phyloP scores from a whole-genome alignment of 2,113 vertebrate genomes.

The Nyctereutes procyonoides region DNA sequence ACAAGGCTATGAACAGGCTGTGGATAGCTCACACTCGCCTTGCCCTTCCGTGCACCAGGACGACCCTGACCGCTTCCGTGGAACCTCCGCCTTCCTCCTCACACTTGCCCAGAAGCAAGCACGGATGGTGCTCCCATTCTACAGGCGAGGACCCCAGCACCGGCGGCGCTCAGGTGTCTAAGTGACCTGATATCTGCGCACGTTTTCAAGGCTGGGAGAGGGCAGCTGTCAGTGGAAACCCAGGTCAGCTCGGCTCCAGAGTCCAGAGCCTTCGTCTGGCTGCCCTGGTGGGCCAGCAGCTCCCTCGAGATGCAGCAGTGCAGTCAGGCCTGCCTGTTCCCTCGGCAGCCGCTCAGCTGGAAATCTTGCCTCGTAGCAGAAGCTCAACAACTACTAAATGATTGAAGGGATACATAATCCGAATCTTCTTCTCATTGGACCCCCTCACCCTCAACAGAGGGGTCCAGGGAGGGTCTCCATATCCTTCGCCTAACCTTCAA shows the following conservation, averaged over 20 bases:
- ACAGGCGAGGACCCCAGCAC: background rate
- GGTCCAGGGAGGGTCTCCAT: background rate
- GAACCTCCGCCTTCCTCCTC: background rate
- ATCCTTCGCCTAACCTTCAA: background rate
- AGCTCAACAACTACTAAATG: background rate
- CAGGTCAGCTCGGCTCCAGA: background rate
- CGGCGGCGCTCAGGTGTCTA: background rate
- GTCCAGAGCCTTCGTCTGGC: background rate
- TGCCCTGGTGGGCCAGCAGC: fast-evolving
- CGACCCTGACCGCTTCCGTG: fast-evolving
- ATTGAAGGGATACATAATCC: background rate
- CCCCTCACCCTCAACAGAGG: background rate
- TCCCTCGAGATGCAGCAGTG: fast-evolving
- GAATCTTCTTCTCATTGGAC: background rate
- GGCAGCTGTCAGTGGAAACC: background rate
- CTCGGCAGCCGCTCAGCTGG: background rate
- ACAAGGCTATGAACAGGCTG: too few species aligned
- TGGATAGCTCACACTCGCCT: background rate
- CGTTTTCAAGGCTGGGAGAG: background rate
- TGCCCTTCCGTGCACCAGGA: background rate
- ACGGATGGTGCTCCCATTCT: background rate
- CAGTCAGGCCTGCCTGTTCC: background rate
- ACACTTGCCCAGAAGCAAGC: background rate
- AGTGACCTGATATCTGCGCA: too few species aligned
- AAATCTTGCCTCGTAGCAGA: background rate